A percentile compares a stretch with the other conserved stretches of the same genome.
Evolutionary conservation across 2,113 vertebrate species (phyloP).

Genomic region (Pica pica): DNA sequence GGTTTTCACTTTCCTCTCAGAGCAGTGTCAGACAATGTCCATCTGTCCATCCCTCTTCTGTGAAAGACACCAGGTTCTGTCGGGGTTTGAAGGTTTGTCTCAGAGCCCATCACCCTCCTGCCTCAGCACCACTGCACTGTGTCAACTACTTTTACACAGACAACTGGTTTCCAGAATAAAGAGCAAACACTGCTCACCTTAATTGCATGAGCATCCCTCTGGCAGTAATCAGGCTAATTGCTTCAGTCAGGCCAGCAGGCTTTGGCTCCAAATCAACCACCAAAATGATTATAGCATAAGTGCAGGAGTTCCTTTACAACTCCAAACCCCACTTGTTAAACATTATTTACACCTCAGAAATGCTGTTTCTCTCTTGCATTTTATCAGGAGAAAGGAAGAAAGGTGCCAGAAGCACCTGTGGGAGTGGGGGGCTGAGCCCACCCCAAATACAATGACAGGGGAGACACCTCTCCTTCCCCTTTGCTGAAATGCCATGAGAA

Average conservation of each 20-base stretch:
- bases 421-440: background rate
- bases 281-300: background rate
- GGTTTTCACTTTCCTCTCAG: background rate
- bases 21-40: background rate
- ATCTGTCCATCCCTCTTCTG: background rate
- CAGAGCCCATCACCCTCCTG: background rate
- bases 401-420: background rate
- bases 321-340: background rate
- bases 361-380: background rate
- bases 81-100: background rate
- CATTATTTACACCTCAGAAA: slow-evolving; percentile 8
- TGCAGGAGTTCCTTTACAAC: background rate
- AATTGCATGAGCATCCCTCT: background rate
- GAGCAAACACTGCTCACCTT: slow-evolving; percentile 24
- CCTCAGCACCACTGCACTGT: background rate
- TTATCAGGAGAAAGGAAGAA: background rate
- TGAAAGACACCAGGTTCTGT: background rate
- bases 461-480: background rate
- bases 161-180: background rate
- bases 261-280: slow-evolving; percentile 32
- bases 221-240: slow-evolving; percentile 43
- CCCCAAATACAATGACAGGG: background rate
- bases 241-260: slow-evolving; percentile 13
- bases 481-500: background rate
- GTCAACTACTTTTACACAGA: background rate